Conservation (phyloP, 2,113 vertebrate genomes). For the Pteronura brasiliensis region DNA sequence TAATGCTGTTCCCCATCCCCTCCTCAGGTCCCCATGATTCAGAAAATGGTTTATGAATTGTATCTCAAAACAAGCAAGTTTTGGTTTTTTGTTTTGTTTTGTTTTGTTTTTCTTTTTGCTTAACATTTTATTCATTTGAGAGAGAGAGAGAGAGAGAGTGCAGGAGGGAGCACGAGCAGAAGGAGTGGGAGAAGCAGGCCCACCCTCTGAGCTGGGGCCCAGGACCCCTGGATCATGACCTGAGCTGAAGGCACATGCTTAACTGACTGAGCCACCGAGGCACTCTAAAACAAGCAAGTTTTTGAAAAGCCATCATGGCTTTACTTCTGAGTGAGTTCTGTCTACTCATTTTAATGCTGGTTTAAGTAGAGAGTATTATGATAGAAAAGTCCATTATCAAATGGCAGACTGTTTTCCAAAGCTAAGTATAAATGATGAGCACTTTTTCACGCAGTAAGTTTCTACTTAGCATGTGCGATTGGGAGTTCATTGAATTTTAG, state of each 20-base stretch:
- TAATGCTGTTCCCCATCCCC: too few species aligned
- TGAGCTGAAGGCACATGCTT: not conserved
- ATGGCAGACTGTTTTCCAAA: not conserved
- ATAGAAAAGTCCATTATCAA: not conserved
- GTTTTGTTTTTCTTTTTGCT: too few species aligned
- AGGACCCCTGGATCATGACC: not conserved
- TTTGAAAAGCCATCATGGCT: not conserved
- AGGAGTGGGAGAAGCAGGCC: not conserved
- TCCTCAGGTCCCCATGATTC: not conserved
- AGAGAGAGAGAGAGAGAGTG: not conserved
- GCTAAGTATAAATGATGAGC: not conserved
- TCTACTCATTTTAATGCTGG: not conserved
- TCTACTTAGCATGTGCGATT: not conserved
- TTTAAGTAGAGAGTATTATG: not conserved
- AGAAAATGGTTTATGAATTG: not conserved
- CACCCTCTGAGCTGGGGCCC: too few species aligned
- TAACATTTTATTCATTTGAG: not conserved
- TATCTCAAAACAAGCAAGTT: not conserved
- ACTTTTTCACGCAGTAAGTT: not conserved
- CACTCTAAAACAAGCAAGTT: not conserved
- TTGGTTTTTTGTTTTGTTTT: too few species aligned
- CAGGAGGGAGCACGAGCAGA: not conserved
- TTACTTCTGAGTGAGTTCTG: not conserved
- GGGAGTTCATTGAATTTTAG: not conserved
- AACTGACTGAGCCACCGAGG: too few species aligned